phyloP scores from a whole-genome alignment of 2,888 invertebrate genomes.

The Lasioglossum morio region DNA sequence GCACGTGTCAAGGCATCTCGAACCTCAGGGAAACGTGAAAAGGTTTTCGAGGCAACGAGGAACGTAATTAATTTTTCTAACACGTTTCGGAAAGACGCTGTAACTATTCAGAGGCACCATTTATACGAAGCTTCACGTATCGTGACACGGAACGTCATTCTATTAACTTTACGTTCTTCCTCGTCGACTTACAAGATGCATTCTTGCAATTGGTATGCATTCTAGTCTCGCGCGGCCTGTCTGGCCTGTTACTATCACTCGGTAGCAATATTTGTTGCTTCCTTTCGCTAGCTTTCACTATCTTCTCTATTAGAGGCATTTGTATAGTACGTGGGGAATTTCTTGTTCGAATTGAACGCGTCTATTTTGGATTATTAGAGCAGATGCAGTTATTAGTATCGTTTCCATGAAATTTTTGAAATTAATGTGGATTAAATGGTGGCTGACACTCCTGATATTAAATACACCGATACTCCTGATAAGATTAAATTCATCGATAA shows the following conservation, averaged over 20 bases:
- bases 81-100: conserved; percentile 50
- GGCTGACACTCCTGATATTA: too few species aligned
- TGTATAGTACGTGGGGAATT: neutral
- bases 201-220: conserved; percentile 70
- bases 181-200: conserved; percentile 67
- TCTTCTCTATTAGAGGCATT: neutral
- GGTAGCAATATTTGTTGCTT: conserved; percentile 50
- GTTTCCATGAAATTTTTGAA: too few species aligned
- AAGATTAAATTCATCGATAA: too few species aligned
- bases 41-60: neutral
- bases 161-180: conserved; percentile 62
- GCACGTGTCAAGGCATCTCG: neutral
- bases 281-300: conserved; percentile 4
- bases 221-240: conserved; percentile 55
- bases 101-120: conserved; percentile 50
- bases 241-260: conserved; percentile 56
- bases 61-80: conserved; percentile 53
- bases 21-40: neutral
- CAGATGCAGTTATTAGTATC: neutral
- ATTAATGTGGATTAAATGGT: too few species aligned
- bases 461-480: too few species aligned
- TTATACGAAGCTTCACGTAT: conserved; percentile 59
- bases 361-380: neutral
- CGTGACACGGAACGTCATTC: conserved; percentile 52
- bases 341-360: neutral